phyloP scores from a whole-genome alignment of 2,888 invertebrate genomes.

The Clusia tigrina region DNA sequence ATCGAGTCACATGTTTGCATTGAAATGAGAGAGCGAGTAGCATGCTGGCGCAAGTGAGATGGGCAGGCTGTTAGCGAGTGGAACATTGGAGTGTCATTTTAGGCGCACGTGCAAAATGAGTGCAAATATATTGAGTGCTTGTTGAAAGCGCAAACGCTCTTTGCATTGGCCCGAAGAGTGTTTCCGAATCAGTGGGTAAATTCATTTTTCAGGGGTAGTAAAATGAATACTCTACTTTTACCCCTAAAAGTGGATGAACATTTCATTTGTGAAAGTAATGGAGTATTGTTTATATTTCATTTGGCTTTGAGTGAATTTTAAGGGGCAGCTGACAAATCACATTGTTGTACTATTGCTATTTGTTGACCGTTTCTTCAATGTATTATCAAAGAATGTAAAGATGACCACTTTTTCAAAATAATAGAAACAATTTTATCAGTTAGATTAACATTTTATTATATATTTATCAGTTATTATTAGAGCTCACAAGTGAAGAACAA shows the following conservation, averaged over 20 bases:
- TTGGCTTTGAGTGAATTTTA: background rate
- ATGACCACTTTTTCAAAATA: no score
- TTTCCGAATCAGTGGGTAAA: background rate
- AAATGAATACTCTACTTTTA: background rate
- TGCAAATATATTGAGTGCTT: background rate
- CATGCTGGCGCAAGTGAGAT: slow-evolving; percentile 41
- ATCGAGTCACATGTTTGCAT: slow-evolving; percentile 22
- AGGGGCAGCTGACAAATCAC: background rate
- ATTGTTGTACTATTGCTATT: no score
- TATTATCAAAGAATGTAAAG: no score
- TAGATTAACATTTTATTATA: no score
- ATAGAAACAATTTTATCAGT: no score
- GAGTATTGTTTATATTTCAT: background rate
- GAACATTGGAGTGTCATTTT: background rate
- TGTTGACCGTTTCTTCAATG: no score
- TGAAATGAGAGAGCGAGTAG: slow-evolving; percentile 12
- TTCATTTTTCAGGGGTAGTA: background rate
- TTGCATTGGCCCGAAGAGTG: background rate
- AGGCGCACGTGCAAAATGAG: slow-evolving; percentile 6
- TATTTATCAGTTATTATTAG: no score
- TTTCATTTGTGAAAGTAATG: background rate
- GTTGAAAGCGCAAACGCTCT: background rate
- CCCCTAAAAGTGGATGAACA: background rate
- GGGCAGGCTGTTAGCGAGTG: background rate
- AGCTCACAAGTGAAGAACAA: no score